phyloP scores from a whole-genome alignment of 2,113 vertebrate species.

The Raja brachyura region DNA sequence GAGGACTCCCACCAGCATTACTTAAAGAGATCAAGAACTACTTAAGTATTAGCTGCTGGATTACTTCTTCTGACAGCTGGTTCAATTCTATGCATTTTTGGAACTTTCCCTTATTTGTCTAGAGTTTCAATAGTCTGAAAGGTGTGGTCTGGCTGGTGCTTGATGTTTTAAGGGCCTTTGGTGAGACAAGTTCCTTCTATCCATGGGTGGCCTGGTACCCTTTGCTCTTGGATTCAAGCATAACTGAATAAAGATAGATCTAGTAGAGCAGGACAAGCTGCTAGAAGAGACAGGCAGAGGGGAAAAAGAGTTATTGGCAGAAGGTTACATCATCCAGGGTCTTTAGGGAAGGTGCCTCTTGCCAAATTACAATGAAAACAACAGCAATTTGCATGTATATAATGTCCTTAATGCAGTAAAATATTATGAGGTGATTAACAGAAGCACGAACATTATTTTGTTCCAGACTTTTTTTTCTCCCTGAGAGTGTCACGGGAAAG shows the following conservation, averaged over 20 bases:
- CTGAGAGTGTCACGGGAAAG: no score
- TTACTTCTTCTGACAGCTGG: not conserved
- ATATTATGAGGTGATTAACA: no score
- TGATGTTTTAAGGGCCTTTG: not conserved
- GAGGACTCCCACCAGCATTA: not conserved
- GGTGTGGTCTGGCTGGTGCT: not conserved
- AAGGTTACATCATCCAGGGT: not conserved
- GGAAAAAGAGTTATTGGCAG: not conserved
- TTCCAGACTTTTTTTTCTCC: no score
- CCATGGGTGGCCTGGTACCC: not conserved
- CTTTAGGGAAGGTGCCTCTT: not conserved
- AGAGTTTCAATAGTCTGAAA: not conserved
- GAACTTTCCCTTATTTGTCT: not conserved
- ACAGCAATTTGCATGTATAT: no score
- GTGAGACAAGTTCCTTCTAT: not conserved
- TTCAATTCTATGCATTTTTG: not conserved
- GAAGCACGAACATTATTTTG: no score
- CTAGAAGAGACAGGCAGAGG: not conserved
- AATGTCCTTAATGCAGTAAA: no score
- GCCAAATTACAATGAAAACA: not conserved
- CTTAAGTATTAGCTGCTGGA: not conserved
- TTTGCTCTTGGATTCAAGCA: not conserved
- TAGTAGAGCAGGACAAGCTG: not conserved
- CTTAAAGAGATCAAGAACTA: not conserved
- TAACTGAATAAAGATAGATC: not conserved